Base-by-base conservation (phyloP, 23 tunicate genomes). In the Clavelina lepadiformis region DNA sequence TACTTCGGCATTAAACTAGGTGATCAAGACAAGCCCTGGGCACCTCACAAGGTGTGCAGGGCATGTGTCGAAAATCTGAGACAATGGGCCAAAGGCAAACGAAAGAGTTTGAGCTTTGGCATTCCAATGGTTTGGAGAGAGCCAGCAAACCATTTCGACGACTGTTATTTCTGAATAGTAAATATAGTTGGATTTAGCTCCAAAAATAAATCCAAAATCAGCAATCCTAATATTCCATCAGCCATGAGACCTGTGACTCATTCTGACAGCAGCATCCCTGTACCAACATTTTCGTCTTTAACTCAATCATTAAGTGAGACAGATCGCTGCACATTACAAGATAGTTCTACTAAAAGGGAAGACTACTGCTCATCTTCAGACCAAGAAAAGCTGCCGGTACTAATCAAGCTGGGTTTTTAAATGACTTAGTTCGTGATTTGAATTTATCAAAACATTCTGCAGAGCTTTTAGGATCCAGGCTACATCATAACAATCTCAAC, bases 41-140 rank as follows among this genome's bases (percentile, higher is more conserved):
- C 35, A 30, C 65, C 65, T 28, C 65, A 58, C 35, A 36, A 58
- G 65, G 65, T 58, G 31, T 58, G 65, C 65, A 28, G 65, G 65
- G 32, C 65, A 58, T 58, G 65, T 28, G 65, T 58, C 32, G 65
- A 58, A 58, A 58, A 58, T 28, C 32, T 58, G 32, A 26, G 65
- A 38, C 65, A 58, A 38, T 58, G 65, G 65, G 32, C 65, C 31
- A 58, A 58, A 58, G 38, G 32, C 5, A 58, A 58, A 58, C 31
- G 65, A 58, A 58, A 58, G 32, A 58, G 20, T 58, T 8, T 58
- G 5, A 11, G 65, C 38, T 58, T 58, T 58, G 65, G 38, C 31
- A 38, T 58, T 58, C 36, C 65, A 30, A 58, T 58, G 65, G 35
- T 58, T 58, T 58, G 65, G 36, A 58, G 65, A 20, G 35, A 53